Evolutionary conservation across 2,113 vertebrate species (phyloP).

Genomic region (Phalacrocorax aristotelis): DNA sequence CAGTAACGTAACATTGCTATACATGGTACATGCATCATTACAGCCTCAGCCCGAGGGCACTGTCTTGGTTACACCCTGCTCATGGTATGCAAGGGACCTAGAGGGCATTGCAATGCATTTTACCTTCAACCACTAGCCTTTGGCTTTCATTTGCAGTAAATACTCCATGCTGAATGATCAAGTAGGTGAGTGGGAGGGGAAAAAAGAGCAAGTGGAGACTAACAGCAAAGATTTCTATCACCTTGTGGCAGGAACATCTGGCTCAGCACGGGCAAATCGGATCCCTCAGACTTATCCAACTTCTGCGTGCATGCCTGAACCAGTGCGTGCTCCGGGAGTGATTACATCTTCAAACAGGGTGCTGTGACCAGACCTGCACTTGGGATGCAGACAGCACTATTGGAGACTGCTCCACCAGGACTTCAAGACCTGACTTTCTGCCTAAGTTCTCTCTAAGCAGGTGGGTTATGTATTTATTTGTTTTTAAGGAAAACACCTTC

Average conservation of each 20-base stretch:
- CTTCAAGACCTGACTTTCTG: not conserved
- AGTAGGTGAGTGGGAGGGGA: slow-evolving; percentile 44
- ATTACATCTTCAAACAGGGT: slow-evolving; percentile 53
- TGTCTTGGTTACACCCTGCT: slow-evolving; percentile 34
- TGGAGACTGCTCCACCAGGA: not conserved
- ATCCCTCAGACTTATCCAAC: not conserved
- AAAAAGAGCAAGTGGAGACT: slow-evolving; percentile 56
- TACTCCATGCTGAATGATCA: slow-evolving; percentile 6
- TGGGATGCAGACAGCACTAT: not conserved
- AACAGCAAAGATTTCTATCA: slow-evolving; percentile 45
- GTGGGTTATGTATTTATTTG: not conserved
- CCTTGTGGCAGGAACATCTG: slow-evolving; percentile 57
- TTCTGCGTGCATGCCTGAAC: slow-evolving; percentile 12
- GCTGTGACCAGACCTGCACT: slow-evolving; percentile 45
- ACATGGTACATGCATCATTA: not conserved
- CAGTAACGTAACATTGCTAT: not conserved
- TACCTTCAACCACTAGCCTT: slow-evolving; percentile 56
- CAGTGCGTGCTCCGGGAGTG: not conserved
- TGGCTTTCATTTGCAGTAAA: slow-evolving; percentile 56
- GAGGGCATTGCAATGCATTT: slow-evolving; percentile 22
- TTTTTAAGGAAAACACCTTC: not conserved
- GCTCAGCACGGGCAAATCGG: not conserved
- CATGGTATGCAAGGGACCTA: slow-evolving; percentile 53
- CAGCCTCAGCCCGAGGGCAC: slow-evolving; percentile 14
- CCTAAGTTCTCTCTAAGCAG: not conserved